phyloP scores from a whole-genome alignment of 37 sponge, comb jelly and placozoan genomes.

The Mnemiopsis leidyi region DNA sequence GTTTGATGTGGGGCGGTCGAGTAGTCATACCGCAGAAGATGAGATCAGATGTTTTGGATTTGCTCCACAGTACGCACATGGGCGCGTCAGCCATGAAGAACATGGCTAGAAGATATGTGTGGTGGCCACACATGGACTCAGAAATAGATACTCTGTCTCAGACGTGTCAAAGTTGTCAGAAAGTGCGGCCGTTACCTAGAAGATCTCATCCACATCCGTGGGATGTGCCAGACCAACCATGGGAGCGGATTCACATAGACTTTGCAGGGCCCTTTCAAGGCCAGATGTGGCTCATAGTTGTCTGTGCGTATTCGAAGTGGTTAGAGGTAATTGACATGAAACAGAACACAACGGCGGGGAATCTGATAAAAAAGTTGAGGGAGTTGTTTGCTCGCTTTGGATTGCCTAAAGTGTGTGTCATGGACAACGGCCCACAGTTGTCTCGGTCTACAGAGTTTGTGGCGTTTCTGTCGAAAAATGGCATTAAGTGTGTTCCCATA shows the following conservation, averaged over 20 bases:
- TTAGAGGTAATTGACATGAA: slow-evolving; percentile 64
- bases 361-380: slow-evolving; percentile 63
- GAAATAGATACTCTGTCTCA: slow-evolving; percentile 62
- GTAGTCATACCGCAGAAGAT: slow-evolving; percentile 52
- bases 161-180: slow-evolving; percentile 66
- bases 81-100: slow-evolving; percentile 34
- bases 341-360: not conserved
- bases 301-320: slow-evolving; percentile 69
- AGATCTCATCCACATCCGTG: slow-evolving; percentile 67
- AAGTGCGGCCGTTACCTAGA: slow-evolving; percentile 38
- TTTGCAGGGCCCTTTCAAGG: slow-evolving; percentile 66
- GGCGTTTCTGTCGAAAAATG: slow-evolving; percentile 44
- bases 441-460: slow-evolving; percentile 66
- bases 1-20: slow-evolving; percentile 64
- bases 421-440: slow-evolving; percentile 69
- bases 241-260: slow-evolving; percentile 69
- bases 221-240: slow-evolving; percentile 67
- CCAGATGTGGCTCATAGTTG: slow-evolving; percentile 59
- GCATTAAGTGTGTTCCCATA: slow-evolving; percentile 54
- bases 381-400: slow-evolving; percentile 64
- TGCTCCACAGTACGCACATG: slow-evolving; percentile 50
- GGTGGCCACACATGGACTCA: slow-evolving; percentile 63
- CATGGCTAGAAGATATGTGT: slow-evolving; percentile 51
- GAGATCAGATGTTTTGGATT: not conserved
- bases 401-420: slow-evolving; percentile 67